Conservation (phyloP, 2,888 invertebrate genomes). For the Leptinotarsa peninsularis region DNA sequence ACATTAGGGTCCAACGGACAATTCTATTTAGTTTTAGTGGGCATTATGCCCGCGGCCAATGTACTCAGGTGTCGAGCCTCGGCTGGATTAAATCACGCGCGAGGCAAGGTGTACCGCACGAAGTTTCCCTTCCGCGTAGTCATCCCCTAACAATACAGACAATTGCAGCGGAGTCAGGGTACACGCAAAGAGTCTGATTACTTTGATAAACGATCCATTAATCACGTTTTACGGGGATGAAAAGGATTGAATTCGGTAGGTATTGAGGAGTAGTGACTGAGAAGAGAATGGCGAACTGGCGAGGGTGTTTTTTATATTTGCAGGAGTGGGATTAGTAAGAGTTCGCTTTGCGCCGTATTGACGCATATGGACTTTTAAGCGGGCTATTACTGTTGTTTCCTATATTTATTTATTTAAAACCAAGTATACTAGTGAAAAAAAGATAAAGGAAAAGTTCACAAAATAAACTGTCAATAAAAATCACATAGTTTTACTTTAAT, state of each 20-base stretch:
- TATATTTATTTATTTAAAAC: too few relatives aligned
- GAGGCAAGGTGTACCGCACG: slow-evolving; percentile 57
- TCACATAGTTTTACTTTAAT: too few relatives aligned
- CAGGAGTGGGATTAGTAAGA: slow-evolving; percentile 6
- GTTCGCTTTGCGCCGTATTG: background rate
- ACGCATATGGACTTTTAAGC: background rate
- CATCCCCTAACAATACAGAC: slow-evolving; percentile 58
- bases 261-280: slow-evolving; percentile 45
- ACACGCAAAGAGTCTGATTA: slow-evolving; percentile 62
- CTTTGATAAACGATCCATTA: slow-evolving; percentile 66
- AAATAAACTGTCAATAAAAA: too few relatives aligned
- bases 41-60: slow-evolving; percentile 64
- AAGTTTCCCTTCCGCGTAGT: slow-evolving; percentile 29
- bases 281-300: slow-evolving; percentile 39
- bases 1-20: slow-evolving; percentile 57
- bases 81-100: slow-evolving; percentile 67
- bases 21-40: slow-evolving; percentile 67
- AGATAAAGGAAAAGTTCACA: too few relatives aligned
- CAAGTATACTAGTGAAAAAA: too few relatives aligned
- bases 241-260: slow-evolving; percentile 43
- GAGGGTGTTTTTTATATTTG: slow-evolving; percentile 30
- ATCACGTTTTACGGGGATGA: slow-evolving; percentile 55
- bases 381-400: too few relatives aligned
- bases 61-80: slow-evolving; percentile 67
- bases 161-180: slow-evolving; percentile 57